Percentiles rank a stretch among this genome's conserved stretches.
These are phyloP conservation scores for Heteromormyrus szaboi DNA, from an alignment of 2,797 vertebrate species.

Conservation along the genomic window DNA sequence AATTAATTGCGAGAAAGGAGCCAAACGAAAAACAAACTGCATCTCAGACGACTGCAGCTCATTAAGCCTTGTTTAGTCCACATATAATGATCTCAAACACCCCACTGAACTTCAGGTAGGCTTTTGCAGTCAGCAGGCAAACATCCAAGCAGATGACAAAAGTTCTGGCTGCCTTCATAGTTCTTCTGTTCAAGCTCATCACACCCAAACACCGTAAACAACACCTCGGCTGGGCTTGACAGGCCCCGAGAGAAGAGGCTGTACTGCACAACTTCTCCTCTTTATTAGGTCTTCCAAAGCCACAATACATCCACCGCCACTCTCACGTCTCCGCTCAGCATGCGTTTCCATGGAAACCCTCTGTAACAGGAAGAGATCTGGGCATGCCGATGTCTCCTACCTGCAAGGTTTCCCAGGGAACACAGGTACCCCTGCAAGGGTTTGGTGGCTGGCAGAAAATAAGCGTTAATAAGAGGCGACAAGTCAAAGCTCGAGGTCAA, in stretches of 20 bases:
- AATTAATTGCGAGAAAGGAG: slow-evolving; percentile 3
- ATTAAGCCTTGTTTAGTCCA: background rate
- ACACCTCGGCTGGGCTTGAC: slow-evolving; percentile 9
- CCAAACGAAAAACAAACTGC: background rate
- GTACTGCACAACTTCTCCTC: slow-evolving; percentile 13
- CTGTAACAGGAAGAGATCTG: background rate
- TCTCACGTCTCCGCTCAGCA: background rate
- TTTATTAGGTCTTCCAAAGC: slow-evolving; percentile 13
- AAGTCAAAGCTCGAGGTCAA: background rate
- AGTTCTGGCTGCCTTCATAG: slow-evolving; percentile 14
- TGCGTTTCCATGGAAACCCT: slow-evolving; percentile 24
- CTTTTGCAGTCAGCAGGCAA: slow-evolving; percentile 44
- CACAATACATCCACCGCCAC: background rate
- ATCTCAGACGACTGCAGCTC: slow-evolving; percentile 11
- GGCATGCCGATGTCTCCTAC: background rate
- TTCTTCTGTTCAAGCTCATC: slow-evolving; percentile 21
- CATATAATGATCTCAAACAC: slow-evolving; percentile 16
- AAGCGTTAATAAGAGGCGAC: background rate
- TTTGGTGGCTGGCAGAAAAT: background rate
- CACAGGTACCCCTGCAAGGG: background rate
- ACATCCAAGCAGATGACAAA: slow-evolving; percentile 28
- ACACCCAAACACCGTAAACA: slow-evolving; percentile 26
- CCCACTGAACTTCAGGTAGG: slow-evolving; percentile 26
- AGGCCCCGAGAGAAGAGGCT: slow-evolving; percentile 11
- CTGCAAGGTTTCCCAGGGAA: background rate